A percentile compares a stretch with the other conserved stretches of the same genome.
These are phyloP conservation scores for Pterocles gutturalis DNA, from an alignment of 2,113 vertebrate species.

Conservation along the genomic window DNA sequence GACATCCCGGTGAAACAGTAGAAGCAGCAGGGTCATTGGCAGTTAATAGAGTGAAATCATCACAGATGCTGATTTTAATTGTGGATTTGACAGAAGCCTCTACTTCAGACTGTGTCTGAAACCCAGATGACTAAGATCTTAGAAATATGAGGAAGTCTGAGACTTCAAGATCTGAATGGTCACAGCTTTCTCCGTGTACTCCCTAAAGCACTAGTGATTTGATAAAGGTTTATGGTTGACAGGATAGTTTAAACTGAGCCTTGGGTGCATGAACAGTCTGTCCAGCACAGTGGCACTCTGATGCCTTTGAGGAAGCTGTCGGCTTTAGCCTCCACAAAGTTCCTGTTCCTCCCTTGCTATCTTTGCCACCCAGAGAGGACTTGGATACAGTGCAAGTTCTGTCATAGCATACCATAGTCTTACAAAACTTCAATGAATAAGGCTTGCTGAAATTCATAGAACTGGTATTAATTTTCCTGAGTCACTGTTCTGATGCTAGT, in stretches of 20 bases:
- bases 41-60: slow-evolving; percentile 11
- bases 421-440: background rate
- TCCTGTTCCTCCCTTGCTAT: background rate
- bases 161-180: background rate
- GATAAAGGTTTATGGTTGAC: background rate
- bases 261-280: background rate
- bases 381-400: background rate
- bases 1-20: background rate
- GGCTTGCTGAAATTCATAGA: background rate
- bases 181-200: background rate
- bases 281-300: background rate
- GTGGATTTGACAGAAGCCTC: background rate
- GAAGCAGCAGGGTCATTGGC: background rate
- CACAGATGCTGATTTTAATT: background rate
- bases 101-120: background rate
- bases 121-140: background rate
- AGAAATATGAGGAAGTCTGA: background rate
- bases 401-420: background rate
- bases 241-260: background rate
- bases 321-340: background rate
- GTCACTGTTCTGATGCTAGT: background rate
- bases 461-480: background rate
- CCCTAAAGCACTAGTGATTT: background rate
- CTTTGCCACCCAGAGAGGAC: background rate
- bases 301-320: background rate